Percentiles rank a stretch among this genome's conserved stretches.
These are phyloP conservation scores for Zapornia atra DNA, from an alignment of 2,113 vertebrate genomes.

Conservation along the genomic window DNA sequence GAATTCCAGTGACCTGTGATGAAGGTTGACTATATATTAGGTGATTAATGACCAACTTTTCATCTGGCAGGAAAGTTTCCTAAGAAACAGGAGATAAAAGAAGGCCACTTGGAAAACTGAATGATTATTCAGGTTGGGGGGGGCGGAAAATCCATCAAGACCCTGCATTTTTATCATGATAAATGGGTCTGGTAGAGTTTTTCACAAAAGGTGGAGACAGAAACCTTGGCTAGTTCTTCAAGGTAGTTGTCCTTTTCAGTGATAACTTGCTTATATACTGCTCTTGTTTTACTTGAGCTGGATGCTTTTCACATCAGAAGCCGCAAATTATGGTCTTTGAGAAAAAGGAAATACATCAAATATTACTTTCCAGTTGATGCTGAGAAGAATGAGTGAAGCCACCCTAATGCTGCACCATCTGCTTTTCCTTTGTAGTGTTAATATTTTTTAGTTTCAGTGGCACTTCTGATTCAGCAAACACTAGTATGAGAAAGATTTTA, in stretches of 20 bases:
- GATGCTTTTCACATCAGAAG: neutral
- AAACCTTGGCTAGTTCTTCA: neutral
- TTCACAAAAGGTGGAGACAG: neutral
- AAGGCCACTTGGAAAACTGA: neutral
- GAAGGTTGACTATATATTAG: neutral
- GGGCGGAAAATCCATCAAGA: neutral
- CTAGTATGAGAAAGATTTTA: neutral
- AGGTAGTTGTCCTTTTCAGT: neutral
- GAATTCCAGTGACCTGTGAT: neutral
- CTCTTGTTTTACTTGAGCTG: neutral
- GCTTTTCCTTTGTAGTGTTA: neutral
- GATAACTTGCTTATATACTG: fast-evolving
- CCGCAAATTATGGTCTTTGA: neutral
- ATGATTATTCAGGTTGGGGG: neutral
- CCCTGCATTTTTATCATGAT: neutral
- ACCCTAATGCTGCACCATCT: neutral
- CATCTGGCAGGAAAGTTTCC: neutral
- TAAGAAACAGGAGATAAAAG: neutral
- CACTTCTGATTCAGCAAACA: neutral
- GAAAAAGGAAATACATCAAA: neutral
- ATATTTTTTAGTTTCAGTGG: neutral
- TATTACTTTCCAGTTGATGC: neutral
- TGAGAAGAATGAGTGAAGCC: neutral
- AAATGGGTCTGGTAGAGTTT: neutral
- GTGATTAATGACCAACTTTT: neutral